Evolutionary conservation across 2,797 vertebrate species (phyloP), one percentile per base, ranked within the genome.

Genomic region (Chiroxiphia lanceolata): DNA sequence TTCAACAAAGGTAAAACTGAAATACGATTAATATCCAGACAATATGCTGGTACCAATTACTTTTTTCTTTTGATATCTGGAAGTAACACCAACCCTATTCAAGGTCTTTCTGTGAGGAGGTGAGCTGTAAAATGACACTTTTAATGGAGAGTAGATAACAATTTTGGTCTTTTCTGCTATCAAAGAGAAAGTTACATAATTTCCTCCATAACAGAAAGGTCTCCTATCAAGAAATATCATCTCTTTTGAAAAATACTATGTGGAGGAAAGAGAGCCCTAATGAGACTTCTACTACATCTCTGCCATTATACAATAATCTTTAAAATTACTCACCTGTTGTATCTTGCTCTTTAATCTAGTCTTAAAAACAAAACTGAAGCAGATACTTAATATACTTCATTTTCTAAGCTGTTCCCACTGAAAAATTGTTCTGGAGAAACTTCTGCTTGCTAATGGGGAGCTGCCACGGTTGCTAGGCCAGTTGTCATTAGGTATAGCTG

Each of bases 61-160:
- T 54, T 89, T 67, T 92, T 83, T 57, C 69, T 93, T 75, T 67
- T 89, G 70, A n/a, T 89, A 82, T 76, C 67, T 89, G 64, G 51
- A 65, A 86, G 45, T 86, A 91, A 91, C 82, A 87, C 1, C 44
- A 83, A 79, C 23, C 56, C 33, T 83, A 80, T 67, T 93, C 75
- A 87, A 70, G 53, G 56, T 74, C 63, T 51, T 89, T 70, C 60
- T 8, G 6, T 59, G 48, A 71, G 60, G 36, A 94, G n/a, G 40
- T 48, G 53, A 92, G 48, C 44, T 74, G 60, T 70, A 87, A 93
- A 93, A 91, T 70, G 23, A 56, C 56, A 87, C 50, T 87, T 93
- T 80, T 80, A 95, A 92, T 1, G 0, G 53, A 79, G 14, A 60
- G 11, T 31, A 85, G 71, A 75, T 86, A 95, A 70, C 48, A 86